These are phyloP conservation scores for Chrysemys picta DNA, from an alignment of 2,113 vertebrate genomes.

Conservation along the genomic window DNA sequence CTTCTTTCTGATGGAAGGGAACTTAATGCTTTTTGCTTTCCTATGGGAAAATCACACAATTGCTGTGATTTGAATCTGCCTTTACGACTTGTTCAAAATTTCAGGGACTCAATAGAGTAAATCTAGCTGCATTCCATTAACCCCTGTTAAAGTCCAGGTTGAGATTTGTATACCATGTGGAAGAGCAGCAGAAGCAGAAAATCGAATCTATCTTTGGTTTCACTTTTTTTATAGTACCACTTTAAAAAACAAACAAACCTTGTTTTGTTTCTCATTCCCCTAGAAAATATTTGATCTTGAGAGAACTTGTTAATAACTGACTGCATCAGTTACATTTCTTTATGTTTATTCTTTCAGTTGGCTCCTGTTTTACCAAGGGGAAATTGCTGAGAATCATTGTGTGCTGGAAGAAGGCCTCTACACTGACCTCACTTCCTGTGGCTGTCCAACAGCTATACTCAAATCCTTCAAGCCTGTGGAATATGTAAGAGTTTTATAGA, in stretches of 20 bases:
- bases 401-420: slow-evolving; percentile 89
- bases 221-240: neutral
- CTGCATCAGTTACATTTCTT: slow-evolving; percentile 20
- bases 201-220: neutral
- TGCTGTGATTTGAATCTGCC: neutral
- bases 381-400: slow-evolving; percentile 80
- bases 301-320: neutral
- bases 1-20: neutral
- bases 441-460: slow-evolving; percentile 79
- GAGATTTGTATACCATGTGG: neutral
- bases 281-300: slow-evolving; percentile 24
- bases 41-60: neutral
- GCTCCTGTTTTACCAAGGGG: slow-evolving; percentile 84
- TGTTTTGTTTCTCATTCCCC: slow-evolving; percentile 5
- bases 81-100: slow-evolving; percentile 25
- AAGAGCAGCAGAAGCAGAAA: neutral
- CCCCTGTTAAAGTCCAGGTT: neutral
- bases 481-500: slow-evolving; percentile 79
- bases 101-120: neutral
- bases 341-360: slow-evolving; percentile 80
- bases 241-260: neutral
- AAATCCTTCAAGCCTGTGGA: slow-evolving; percentile 86
- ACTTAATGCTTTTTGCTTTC: neutral
- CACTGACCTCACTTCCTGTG: slow-evolving; percentile 84
- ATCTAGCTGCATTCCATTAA: neutral